Evolutionary conservation across 2,797 vertebrate species (phyloP).

Genomic region (Eulemur albifrons): DNA sequence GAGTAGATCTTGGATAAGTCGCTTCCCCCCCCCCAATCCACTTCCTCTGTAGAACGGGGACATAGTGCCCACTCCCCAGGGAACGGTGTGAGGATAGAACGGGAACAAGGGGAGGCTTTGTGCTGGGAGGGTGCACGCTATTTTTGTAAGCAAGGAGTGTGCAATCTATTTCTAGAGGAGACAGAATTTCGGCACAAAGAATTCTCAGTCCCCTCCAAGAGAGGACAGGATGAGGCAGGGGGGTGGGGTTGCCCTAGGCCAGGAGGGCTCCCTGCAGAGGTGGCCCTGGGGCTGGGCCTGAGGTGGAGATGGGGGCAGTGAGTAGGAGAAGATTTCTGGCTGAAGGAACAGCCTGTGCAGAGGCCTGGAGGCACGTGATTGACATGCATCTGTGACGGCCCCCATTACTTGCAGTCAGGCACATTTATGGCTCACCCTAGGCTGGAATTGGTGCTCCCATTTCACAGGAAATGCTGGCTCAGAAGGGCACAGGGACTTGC

Average conservation of each 20-base stretch:
- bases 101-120: neutral
- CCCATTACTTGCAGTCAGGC: accelerated
- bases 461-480: neutral
- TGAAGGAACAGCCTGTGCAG: neutral
- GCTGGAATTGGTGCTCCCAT: too few species aligned
- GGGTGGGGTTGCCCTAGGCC: neutral
- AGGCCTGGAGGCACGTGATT: neutral
- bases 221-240: neutral
- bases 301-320: neutral
- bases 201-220: neutral
- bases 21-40: neutral
- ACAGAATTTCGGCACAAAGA: neutral
- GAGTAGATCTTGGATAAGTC: neutral
- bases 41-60: neutral
- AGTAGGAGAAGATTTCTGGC: neutral
- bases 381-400: accelerated
- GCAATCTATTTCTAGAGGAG: neutral
- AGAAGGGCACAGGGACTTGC: neutral
- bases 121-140: neutral
- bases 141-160: neutral
- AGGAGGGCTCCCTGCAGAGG: neutral
- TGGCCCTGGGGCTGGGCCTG: neutral
- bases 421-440: neutral
- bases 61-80: accelerated
- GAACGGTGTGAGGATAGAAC: accelerated